phyloP scores from a whole-genome alignment of 2,888 invertebrate species.

The Apantesis nais region DNA sequence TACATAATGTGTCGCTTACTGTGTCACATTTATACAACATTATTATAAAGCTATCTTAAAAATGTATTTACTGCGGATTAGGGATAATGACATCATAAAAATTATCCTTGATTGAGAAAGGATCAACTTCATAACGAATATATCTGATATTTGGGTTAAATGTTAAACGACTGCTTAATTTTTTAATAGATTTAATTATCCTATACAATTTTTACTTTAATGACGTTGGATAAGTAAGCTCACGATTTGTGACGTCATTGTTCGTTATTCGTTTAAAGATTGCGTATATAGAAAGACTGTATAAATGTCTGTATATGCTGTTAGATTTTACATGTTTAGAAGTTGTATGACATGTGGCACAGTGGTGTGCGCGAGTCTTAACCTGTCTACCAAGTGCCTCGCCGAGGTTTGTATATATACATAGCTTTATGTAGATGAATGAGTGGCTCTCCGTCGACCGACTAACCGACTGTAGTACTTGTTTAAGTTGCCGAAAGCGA shows the following conservation, averaged over 20 bases:
- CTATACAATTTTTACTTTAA: not conserved
- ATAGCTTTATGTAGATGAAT: conserved; percentile 75
- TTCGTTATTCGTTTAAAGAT: not conserved
- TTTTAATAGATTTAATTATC: not conserved
- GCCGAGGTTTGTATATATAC: conserved; percentile 74
- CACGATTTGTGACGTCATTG: conserved; percentile 2
- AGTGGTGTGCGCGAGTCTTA: conserved; percentile 18
- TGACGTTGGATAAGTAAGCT: not conserved
- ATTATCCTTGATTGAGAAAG: not conserved
- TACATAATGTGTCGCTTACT: conserved; percentile 21
- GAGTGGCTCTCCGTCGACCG: conserved; percentile 66
- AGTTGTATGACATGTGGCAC: not conserved
- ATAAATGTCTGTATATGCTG: not conserved
- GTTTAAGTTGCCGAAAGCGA: conserved; percentile 22
- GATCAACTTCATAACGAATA: not conserved
- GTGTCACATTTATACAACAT: conserved; percentile 22
- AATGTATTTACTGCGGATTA: not conserved
- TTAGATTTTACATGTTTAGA: not conserved
- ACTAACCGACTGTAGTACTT: conserved; percentile 20
- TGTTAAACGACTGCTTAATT: not conserved
- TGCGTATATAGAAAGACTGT: conserved; percentile 4
- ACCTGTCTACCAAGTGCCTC: conserved; percentile 72
- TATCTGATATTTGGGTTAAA: not conserved
- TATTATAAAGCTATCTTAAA: conserved; percentile 1
- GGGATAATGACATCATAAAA: not conserved